Evolutionary conservation across 1,140 invertebrate genomes (phyloP).

Genomic region (Macrobrachium rosenbergii): DNA sequence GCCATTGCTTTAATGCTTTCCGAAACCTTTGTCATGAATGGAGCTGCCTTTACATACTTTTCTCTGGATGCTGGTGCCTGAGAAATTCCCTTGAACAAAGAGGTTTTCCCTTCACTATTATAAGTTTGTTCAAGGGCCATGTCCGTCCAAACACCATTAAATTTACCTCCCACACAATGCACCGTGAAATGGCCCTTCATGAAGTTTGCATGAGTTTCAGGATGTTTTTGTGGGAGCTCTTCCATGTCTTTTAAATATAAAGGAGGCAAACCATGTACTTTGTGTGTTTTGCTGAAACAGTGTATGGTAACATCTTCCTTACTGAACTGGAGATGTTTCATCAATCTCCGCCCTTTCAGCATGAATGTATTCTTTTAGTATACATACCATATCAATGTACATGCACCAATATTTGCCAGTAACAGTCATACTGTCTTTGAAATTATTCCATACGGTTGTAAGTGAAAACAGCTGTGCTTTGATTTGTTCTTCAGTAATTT

Average conservation of each 20-base stretch:
- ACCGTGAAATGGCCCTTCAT: slow-evolving; percentile 2
- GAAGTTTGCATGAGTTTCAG: not conserved
- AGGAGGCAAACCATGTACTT: slow-evolving; percentile 25
- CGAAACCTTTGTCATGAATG: slow-evolving; percentile 7
- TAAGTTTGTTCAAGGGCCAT: slow-evolving; percentile 11
- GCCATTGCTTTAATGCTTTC: slow-evolving; percentile 10
- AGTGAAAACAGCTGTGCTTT: too few relatives aligned
- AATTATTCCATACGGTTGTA: too few relatives aligned
- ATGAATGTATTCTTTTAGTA: slow-evolving; percentile 19
- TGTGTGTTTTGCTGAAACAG: not conserved
- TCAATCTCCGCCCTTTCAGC: not conserved
- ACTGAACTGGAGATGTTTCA: not conserved
- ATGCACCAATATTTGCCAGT: not conserved
- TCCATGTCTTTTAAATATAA: not conserved
- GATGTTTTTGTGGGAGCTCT: not conserved
- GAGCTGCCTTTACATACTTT: not conserved
- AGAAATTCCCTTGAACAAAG: not conserved
- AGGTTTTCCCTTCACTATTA: not conserved
- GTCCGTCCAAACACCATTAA: slow-evolving; percentile 35
- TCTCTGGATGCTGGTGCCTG: not conserved
- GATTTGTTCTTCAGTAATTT: too few relatives aligned
- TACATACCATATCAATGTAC: slow-evolving; percentile 24
- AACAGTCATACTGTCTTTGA: not conserved
- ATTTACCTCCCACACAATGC: slow-evolving; percentile 8
- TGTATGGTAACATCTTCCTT: slow-evolving; percentile 22